Conservation (phyloP, 2,113 vertebrate genomes). For the Urocynchramus pylzowi region DNA sequence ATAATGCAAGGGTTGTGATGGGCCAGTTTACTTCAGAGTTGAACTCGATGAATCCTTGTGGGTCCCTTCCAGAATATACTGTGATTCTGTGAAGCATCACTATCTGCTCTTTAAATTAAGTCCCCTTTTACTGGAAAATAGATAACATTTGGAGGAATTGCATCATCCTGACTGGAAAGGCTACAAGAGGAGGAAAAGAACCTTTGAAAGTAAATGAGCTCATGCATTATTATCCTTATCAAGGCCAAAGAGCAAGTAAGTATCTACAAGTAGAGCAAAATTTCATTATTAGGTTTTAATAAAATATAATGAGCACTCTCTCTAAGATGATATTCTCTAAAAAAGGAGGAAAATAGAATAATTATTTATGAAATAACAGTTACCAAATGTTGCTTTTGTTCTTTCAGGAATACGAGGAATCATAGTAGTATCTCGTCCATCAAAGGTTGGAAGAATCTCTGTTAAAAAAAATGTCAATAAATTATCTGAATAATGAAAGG, state of each 20-base stretch:
- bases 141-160: neutral
- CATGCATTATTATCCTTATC: neutral
- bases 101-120: neutral
- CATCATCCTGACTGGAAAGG: neutral
- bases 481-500: neutral
- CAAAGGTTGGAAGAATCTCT: constrained; percentile 52
- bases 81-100: neutral
- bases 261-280: neutral
- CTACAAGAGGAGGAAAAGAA: neutral
- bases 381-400: constrained; percentile 69
- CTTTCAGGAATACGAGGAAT: constrained; percentile 55
- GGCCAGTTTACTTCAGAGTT: neutral
- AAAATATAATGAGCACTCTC: neutral
- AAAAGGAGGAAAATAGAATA: neutral
- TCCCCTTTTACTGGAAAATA: neutral
- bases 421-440: constrained; percentile 44
- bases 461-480: constrained; percentile 1
- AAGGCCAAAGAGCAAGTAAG: neutral
- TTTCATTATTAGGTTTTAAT: neutral
- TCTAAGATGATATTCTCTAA: neutral
- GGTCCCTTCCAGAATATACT: neutral
- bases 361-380: constrained; percentile 18
- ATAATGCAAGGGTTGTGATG: neutral
- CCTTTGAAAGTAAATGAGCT: neutral
- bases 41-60: neutral